phyloP scores from a whole-genome alignment of 2,888 invertebrate genomes.

The Parasteatoda lunata region DNA sequence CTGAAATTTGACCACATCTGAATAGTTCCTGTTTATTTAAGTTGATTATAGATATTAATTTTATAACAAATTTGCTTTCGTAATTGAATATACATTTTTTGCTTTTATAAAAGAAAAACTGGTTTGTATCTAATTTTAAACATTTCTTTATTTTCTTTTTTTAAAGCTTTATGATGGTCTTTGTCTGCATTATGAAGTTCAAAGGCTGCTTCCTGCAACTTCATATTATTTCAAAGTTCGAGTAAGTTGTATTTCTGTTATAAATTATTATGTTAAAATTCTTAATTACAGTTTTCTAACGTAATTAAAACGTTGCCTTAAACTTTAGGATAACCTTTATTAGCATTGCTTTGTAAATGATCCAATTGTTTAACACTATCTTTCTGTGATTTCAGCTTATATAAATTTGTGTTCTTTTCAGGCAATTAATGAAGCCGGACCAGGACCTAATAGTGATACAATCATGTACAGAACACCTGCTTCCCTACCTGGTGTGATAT shows the following conservation, averaged over 20 bases:
- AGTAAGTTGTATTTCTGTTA: slow-evolving; percentile 24
- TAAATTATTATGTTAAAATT: neutral
- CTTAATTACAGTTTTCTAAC: neutral
- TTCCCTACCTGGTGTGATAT: slow-evolving; percentile 83
- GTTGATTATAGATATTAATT: too few species aligned
- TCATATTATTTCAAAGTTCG: slow-evolving; percentile 57
- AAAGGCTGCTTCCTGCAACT: slow-evolving; percentile 54
- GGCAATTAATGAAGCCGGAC: slow-evolving; percentile 87
- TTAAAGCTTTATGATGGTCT: slow-evolving; percentile 61
- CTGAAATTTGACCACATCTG: too few species aligned
- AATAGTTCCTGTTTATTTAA: too few species aligned
- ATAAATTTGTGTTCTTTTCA: slow-evolving; percentile 73
- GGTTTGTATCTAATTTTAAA: neutral
- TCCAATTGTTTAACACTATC: neutral
- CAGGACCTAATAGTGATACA: slow-evolving; percentile 82
- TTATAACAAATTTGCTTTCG: too few species aligned
- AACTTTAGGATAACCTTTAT: neutral
- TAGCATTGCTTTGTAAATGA: neutral
- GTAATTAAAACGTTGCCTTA: too few species aligned
- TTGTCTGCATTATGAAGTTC: slow-evolving; percentile 33
- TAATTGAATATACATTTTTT: neutral
- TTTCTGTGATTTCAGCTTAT: too few species aligned
- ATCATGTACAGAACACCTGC: slow-evolving; percentile 84
- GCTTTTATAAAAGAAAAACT: neutral
- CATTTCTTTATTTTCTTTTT: neutral